Base-by-base conservation (phyloP, 2,113 vertebrate species). In the Indri indri region DNA sequence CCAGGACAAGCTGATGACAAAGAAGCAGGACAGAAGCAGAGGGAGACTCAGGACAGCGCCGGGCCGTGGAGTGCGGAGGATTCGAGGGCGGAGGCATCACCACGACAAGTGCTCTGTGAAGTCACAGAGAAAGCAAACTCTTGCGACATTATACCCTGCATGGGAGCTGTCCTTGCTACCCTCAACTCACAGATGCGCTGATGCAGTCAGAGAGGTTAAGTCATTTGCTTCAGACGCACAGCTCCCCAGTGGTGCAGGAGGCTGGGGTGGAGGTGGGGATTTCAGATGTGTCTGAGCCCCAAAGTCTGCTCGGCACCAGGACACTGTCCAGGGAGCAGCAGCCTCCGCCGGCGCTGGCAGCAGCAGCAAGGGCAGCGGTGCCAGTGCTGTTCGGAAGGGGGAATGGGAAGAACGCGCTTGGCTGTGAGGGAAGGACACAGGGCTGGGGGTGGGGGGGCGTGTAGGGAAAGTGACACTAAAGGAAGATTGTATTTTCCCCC, bases 41-140 rank as follows among this genome's bases (percentile, higher is more conserved):
- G 18, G 37, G 63, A 45, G 65, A 65, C 11, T 45, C 30, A 4
- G n/a, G 77, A 30, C 23, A 54, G 54, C 0, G 0, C 0, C 5
- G 1, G 4, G 4, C 9, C 12, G 0, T 0, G 34, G 50, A 27
- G 37, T 0, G 11, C 27, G 25, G 45, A 52, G 47, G 20, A 8
- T 14, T 80, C 68, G 2, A 45, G 25, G 52, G 20, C 5, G 45
- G 74, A 17, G 37, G 63, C 6, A 0, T 34, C 22, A 5, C 5
- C 65, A 27, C 10, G 45, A 7, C 59, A 14, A 1, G 37, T 17
- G 82, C 23, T 71, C n/a, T 10, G 0, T 12, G 80, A 20, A 9
- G 54, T 14, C 37, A 5, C 34, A 4, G 42, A 70, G 16, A 42
- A 34, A 42, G 59, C 25, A 13, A 20, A 40, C 17, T 30, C 65